Percentiles rank a stretch among this genome's conserved stretches.
These are phyloP conservation scores for Cryptus armator DNA, from an alignment of 2,888 invertebrate genomes.

Conservation along the genomic window DNA sequence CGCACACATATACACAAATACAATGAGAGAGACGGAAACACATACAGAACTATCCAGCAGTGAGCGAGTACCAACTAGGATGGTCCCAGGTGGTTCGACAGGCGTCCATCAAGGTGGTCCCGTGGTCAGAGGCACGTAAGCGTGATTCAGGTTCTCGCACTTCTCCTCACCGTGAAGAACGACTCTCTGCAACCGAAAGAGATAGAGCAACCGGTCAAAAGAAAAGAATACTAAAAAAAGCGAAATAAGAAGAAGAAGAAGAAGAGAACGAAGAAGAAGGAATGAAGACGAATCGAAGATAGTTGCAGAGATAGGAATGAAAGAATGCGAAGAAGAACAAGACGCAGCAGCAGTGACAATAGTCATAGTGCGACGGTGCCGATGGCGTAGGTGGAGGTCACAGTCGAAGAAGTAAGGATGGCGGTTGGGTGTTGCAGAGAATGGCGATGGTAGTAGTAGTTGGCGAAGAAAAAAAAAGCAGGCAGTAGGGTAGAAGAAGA, in stretches of 20 bases:
- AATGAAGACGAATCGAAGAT: slow-evolving; percentile 1
- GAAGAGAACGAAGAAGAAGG: not conserved
- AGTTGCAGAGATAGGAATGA: slow-evolving; percentile 12
- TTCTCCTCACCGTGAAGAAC: slow-evolving; percentile 22
- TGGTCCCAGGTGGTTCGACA: slow-evolving; percentile 74
- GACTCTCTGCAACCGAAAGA: not conserved
- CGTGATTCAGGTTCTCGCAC: slow-evolving; percentile 48
- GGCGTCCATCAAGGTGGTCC: slow-evolving; percentile 74
- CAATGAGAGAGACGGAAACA: not conserved
- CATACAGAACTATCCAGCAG: slow-evolving; percentile 43
- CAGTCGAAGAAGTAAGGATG: not conserved
- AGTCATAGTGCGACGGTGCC: not conserved
- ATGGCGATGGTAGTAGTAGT: slow-evolving; percentile 26
- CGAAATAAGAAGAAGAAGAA: slow-evolving; percentile 15
- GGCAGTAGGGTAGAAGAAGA: slow-evolving; percentile 5
- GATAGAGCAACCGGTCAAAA: not conserved
- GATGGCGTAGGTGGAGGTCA: slow-evolving; percentile 9
- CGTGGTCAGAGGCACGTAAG: slow-evolving; percentile 65
- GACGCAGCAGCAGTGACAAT: slow-evolving; percentile 5
- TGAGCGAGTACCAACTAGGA: slow-evolving; percentile 47
- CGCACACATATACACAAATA: not conserved
- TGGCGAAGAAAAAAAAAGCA: slow-evolving; percentile 23
- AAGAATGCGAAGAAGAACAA: not conserved
- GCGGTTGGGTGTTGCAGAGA: slow-evolving; percentile 10
- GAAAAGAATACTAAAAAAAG: not conserved